These are phyloP conservation scores for Harpagoxenus sublaevis DNA, from an alignment of 2,888 invertebrate genomes.

Conservation along the genomic window DNA sequence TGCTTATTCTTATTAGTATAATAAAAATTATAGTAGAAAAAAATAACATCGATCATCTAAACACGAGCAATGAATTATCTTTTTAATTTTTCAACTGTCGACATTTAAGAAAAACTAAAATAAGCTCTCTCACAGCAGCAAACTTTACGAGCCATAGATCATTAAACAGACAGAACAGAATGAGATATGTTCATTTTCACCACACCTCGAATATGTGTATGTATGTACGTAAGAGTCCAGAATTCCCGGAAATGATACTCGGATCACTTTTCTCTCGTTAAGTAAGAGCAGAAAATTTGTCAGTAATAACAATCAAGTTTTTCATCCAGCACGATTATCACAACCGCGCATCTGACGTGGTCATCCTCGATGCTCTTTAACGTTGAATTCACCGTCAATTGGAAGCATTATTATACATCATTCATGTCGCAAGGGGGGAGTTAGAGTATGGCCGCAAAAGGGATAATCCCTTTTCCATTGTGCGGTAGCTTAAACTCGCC, in stretches of 20 bases:
- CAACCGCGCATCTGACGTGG: neutral
- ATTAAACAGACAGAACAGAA: neutral
- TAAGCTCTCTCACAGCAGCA: neutral
- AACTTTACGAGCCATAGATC: conserved; percentile 22
- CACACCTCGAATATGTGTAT: neutral
- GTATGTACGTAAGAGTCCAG: neutral
- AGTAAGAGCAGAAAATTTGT: neutral
- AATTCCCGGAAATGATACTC: conserved; percentile 12
- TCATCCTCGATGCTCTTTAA: conserved; percentile 34
- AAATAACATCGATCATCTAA: neutral
- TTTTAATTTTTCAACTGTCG: neutral
- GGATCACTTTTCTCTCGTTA: neutral
- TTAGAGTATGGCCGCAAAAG: conserved; percentile 37
- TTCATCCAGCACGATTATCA: neutral
- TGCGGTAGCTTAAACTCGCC: conserved; percentile 65
- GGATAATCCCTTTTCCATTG: conserved; percentile 66
- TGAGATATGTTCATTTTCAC: conserved; percentile 1
- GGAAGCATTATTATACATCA: conserved; percentile 42
- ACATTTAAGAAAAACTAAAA: conserved; percentile 30
- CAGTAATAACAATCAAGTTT: neutral
- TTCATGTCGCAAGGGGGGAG: conserved; percentile 28
- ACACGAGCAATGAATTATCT: neutral
- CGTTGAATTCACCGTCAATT: conserved; percentile 36
- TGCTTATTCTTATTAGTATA: neutral
- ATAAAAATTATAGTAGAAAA: neutral